These are phyloP conservation scores for Acrossocheilus wenchowensis DNA, from an alignment of 2,797 vertebrate genomes.

Conservation along the genomic window DNA sequence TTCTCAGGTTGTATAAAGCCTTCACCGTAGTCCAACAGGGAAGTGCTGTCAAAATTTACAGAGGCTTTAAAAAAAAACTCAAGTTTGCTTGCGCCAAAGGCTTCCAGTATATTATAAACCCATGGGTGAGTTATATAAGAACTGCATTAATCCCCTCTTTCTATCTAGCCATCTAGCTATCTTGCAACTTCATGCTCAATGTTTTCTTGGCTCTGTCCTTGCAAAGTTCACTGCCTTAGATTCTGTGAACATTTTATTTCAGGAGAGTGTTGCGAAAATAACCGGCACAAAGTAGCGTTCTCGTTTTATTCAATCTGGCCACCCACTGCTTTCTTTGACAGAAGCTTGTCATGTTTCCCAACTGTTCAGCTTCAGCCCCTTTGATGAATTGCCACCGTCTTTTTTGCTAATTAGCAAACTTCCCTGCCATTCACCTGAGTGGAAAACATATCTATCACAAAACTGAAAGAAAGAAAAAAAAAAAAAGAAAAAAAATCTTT, in stretches of 20 bases:
- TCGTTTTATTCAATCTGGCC: slow-evolving; percentile 29
- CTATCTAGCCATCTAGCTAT: slow-evolving; percentile 40
- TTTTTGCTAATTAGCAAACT: slow-evolving; percentile 63
- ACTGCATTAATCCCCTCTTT: slow-evolving; percentile 20
- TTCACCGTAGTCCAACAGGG: slow-evolving; percentile 17
- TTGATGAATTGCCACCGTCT: slow-evolving; percentile 61
- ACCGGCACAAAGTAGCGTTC: background rate
- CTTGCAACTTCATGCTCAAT: slow-evolving; percentile 9
- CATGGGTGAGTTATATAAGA: slow-evolving; percentile 51
- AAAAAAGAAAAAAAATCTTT: background rate
- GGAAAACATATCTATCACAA: slow-evolving; percentile 55
- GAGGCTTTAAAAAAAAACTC: slow-evolving; percentile 25
- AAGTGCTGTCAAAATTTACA: slow-evolving; percentile 43
- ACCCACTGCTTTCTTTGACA: slow-evolving; percentile 49
- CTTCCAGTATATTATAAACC: slow-evolving; percentile 42
- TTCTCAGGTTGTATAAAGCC: slow-evolving; percentile 46
- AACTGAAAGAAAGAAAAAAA: background rate
- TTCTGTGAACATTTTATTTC: slow-evolving; percentile 19
- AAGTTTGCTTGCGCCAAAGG: slow-evolving; percentile 28
- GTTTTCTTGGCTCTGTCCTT: slow-evolving; percentile 30
- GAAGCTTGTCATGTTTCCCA: slow-evolving; percentile 58
- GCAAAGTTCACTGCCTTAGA: slow-evolving; percentile 27
- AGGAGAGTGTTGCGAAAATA: background rate
- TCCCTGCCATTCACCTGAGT: slow-evolving; percentile 58
- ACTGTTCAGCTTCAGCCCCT: slow-evolving; percentile 56